Evolutionary conservation across 2,797 vertebrate genomes (phyloP), one percentile per base, ranked within the genome.

Genomic region (Micromesistius poutassou): DNA sequence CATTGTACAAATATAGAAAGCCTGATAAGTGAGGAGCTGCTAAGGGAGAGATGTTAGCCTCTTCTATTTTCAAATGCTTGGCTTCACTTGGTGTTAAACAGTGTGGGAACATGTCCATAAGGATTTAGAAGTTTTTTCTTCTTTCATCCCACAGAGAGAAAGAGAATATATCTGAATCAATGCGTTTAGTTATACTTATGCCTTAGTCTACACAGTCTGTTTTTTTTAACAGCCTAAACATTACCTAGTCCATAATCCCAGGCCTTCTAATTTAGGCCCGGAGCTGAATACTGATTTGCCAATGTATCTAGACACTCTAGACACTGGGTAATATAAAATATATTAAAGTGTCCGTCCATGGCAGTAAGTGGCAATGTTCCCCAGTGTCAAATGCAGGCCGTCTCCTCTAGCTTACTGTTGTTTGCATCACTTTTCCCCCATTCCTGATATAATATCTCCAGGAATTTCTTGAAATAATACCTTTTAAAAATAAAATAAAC

Each of bases 221-320:
- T 62, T n/a, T 62, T 81, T 78, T 82, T 86, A 77, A 77, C 82
- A 72, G 84, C 78, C 79, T 81, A 73, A 78, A 66, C 79, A 77
- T 83, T 86, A 77, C 85, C 70, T 80, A 50, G 74, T 77, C 82
- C 72, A 74, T 82, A 86, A 80, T 78, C 81, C 78, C 22, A 74
- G 71, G 82, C n/a, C 0, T 19, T 2, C 30, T 76, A 19, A 66
- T 87, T 74, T 50, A 75, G 80, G 78, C 72, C 72, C 38, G 55
- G 82, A 79, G 79, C 76, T 4, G 50, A 76, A 72, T 77, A 14
- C 36, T 38, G 75, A 79, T 75, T 79, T 77, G 50, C 73, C 75
- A 38, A 71, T 30, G 68, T 30, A 5, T 71, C 30, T 16, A 3
- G 68, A 71, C 28, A 19, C 68, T 13, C 28, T 0, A 4, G 13